Percentiles rank a stretch among this genome's conserved stretches.
Evolutionary conservation across 2,113 vertebrate genomes (phyloP).

Genomic region (cattle (Bos taurus)): DNA sequence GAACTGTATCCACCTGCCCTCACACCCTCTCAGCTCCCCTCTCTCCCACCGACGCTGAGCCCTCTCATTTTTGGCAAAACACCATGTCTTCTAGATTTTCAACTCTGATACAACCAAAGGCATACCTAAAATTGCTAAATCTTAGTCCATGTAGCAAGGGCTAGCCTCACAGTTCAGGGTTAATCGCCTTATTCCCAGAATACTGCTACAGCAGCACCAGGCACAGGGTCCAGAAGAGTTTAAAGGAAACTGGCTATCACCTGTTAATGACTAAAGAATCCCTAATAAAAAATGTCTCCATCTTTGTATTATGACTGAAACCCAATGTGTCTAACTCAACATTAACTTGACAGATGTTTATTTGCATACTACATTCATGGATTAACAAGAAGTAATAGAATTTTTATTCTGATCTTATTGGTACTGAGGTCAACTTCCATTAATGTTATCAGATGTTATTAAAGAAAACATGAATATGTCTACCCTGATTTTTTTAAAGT

Average conservation of each 20-base stretch:
- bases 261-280: not conserved
- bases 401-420: not conserved
- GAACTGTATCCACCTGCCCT: not conserved
- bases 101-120: not conserved
- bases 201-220: not conserved
- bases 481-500: not conserved
- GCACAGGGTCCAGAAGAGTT: not conserved
- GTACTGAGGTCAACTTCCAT: not conserved
- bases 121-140: not conserved
- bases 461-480: constrained; percentile 6
- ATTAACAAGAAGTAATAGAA: not conserved
- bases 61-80: not conserved
- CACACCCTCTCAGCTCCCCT: not conserved
- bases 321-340: not conserved
- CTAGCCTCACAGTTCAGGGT: not conserved
- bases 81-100: not conserved
- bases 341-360: not conserved
- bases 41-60: not conserved
- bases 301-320: constrained; percentile 22
- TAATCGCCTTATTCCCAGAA: not conserved
- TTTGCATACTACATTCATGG: not conserved
- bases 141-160: not conserved
- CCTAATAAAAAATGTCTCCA: not conserved
- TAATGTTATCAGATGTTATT: not conserved
- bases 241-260: not conserved